Evolutionary conservation across 2,797 vertebrate genomes (phyloP), one percentile per base, ranked within the genome.

Genomic region (Pangasius sanitwongsei): DNA sequence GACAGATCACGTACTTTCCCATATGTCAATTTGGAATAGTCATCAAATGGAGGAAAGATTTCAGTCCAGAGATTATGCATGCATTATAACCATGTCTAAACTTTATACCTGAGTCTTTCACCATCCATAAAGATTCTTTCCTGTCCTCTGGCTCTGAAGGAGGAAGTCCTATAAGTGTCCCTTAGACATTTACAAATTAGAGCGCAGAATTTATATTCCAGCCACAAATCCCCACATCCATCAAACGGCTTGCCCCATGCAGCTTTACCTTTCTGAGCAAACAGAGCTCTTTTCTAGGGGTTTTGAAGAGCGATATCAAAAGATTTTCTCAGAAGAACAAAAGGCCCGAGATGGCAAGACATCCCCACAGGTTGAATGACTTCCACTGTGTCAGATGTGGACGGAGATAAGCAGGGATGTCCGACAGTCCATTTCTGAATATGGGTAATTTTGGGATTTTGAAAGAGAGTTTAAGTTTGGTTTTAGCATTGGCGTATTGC

Each of bases 211-310:
- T 92, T 92, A 94, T 94, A 96, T 96, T 95, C 94, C 90, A 91
- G 88, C 92, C 94, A 94, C 93, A 94, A 90, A 91, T 90, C 37
- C 44, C 89, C 90, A 87, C 93, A 94, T 93, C 95, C 94, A 95
- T 95, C 95, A 95, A 93, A 94, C 94, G 94, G 92, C 92, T 93
- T 90, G 93, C 93, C 93, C 92, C 92, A 87, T 67, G 91, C 87
- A 87, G 89, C 92, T 91, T 84, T 83, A 63, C 87, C 74, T 92
- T 88, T 81, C 77, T 87, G 44, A 87, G 83, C 88, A 89, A 87
- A 85, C 72, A 61, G 77, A 86, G 59, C 93, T 88, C 88, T 93
- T 93, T 92, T 92, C 91, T 92, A 87, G 44, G 86, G 84, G 90
- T 89, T 87, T 90, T 92, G 91, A 91, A 81, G 92, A 82, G 87